phyloP scores from a whole-genome alignment of 30 jellyfish, hydroid and myxozoan species.

The Cassiopea xamachana region DNA sequence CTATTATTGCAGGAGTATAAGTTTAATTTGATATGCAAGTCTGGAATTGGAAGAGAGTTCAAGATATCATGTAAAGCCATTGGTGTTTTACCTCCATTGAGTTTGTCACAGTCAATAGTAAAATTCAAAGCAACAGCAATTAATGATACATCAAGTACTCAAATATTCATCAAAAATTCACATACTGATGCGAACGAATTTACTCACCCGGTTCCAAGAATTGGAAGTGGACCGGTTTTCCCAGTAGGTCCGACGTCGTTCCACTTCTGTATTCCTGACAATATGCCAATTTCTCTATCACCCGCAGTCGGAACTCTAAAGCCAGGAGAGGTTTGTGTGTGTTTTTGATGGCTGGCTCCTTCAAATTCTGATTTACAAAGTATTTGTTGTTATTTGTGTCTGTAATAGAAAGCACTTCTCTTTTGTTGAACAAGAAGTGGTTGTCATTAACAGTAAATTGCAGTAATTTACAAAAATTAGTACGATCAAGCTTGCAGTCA shows the following conservation, averaged over 20 bases:
- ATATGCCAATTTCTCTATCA: conserved; percentile 76
- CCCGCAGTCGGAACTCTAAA: conserved; percentile 86
- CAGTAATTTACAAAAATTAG: too few species aligned
- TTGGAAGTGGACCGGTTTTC: conserved; percentile 85
- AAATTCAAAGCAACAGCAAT: conserved; percentile 90
- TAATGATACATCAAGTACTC: conserved; percentile 76
- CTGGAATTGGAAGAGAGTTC: conserved; percentile 94
- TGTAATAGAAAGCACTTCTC: too few species aligned
- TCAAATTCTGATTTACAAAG: background rate
- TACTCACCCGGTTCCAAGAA: conserved; percentile 90
- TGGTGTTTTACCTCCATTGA: conserved; percentile 91
- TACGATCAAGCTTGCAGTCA: too few species aligned
- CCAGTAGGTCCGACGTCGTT: conserved; percentile 96
- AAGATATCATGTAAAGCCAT: conserved; percentile 79
- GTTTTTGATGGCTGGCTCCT: background rate
- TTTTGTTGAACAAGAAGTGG: too few species aligned
- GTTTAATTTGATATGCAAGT: conserved; percentile 83
- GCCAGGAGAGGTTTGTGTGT: conserved; percentile 89
- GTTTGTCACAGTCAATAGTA: conserved; percentile 73
- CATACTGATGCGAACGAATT: conserved; percentile 82
- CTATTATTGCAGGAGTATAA: conserved; percentile 70
- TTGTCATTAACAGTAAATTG: too few species aligned
- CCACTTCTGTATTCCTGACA: conserved; percentile 76
- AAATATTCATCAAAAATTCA: conserved; percentile 69
- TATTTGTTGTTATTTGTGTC: too few species aligned